A percentile compares a stretch with the other conserved stretches of the same genome.
Conservation (phyloP, 2,797 vertebrate species). For the Crenichthys baileyi region DNA sequence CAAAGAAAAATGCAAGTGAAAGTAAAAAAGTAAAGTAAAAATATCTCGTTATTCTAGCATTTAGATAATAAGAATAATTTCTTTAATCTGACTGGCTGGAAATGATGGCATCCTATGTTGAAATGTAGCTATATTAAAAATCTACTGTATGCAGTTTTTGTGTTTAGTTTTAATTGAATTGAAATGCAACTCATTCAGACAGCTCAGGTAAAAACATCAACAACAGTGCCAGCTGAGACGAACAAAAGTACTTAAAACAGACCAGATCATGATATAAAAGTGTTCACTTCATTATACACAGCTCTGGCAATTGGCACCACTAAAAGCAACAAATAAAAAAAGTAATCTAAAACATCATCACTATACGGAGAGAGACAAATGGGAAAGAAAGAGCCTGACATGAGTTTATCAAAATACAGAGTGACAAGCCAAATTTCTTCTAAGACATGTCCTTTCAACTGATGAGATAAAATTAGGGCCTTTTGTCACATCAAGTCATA, state of each 20-base stretch:
- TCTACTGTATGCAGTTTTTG: too few species aligned
- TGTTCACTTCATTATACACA: neutral
- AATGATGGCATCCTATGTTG: too few species aligned
- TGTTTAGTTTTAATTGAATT: too few species aligned
- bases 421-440: neutral
- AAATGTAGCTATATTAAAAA: too few species aligned
- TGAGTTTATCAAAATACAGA: constrained; percentile 10
- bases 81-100: too few species aligned
- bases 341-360: neutral
- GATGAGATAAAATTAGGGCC: constrained; percentile 18
- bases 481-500: constrained; percentile 19
- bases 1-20: too few species aligned
- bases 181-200: neutral
- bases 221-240: neutral
- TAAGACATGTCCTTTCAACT: constrained; percentile 11
- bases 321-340: neutral
- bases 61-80: too few species aligned
- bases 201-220: neutral
- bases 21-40: too few species aligned
- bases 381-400: neutral
- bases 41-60: neutral
- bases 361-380: constrained; percentile 1
- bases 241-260: neutral
- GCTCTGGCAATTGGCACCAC: neutral
- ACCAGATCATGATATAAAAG: neutral